phyloP scores from a whole-genome alignment of 92 coral and sea anemone genomes.

The Virgularia gustaviana region DNA sequence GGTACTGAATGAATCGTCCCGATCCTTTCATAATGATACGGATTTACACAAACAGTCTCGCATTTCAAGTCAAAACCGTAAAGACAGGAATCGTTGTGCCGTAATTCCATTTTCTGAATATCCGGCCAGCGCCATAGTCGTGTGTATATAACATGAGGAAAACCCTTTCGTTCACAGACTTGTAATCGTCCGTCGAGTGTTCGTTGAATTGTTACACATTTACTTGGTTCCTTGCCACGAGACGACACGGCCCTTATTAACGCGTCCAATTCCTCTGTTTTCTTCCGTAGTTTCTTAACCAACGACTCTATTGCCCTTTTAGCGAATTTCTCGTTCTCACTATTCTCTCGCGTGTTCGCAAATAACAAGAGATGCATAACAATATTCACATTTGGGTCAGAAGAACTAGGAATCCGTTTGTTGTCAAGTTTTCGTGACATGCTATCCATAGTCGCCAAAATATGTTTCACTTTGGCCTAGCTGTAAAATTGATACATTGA shows the following conservation, averaged over 20 bases:
- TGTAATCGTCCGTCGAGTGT: slow-evolving; percentile 97
- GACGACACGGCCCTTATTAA: slow-evolving; percentile 87
- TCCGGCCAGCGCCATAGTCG: slow-evolving; percentile 99
- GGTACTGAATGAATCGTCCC: slow-evolving; percentile 58
- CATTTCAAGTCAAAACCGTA: slow-evolving; percentile 96
- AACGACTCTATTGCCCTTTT: slow-evolving; percentile 98
- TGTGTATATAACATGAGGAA: slow-evolving; percentile 99
- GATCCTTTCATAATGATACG: slow-evolving; percentile 96
- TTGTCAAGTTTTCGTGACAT: slow-evolving; percentile 33
- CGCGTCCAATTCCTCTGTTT: slow-evolving; percentile 94
- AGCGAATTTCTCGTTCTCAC: slow-evolving; percentile 98
- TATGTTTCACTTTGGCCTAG: not conserved
- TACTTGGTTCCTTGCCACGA: slow-evolving; percentile 89
- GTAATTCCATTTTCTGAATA: slow-evolving; percentile 99
- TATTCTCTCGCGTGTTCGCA: slow-evolving; percentile 98
- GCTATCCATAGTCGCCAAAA: slow-evolving; percentile 34
- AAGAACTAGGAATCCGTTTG: slow-evolving; percentile 92
- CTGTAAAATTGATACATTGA: slow-evolving; percentile 21
- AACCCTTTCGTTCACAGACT: slow-evolving; percentile 99
- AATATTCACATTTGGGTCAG: slow-evolving; percentile 98
- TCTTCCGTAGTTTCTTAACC: slow-evolving; percentile 95
- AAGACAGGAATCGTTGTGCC: slow-evolving; percentile 96
- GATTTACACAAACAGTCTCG: slow-evolving; percentile 98
- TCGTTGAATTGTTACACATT: slow-evolving; percentile 97
- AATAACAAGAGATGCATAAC: slow-evolving; percentile 77